A percentile compares a stretch with the other conserved stretches of the same genome.
Evolutionary conservation across 2,797 vertebrate genomes (phyloP).

Genomic region (Microctenopoma stevenorrisi): DNA sequence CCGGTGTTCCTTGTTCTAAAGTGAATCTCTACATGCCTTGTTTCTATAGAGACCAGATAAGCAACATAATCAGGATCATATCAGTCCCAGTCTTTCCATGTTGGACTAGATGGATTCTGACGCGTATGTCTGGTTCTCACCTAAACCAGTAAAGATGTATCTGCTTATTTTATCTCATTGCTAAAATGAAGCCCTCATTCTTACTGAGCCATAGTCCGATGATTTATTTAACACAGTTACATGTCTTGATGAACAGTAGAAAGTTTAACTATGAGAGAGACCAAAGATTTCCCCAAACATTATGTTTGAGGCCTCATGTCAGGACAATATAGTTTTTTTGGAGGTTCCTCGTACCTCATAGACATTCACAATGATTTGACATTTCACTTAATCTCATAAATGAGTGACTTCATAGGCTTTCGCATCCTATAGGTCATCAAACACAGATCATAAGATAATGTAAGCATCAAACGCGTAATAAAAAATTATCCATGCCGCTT

Average conservation of each 20-base stretch:
- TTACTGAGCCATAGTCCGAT: slow-evolving; percentile 22
- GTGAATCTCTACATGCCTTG: slow-evolving; percentile 37
- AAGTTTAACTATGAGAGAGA: slow-evolving; percentile 3
- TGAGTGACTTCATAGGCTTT: neutral
- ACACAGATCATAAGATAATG: neutral
- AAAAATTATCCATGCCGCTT: neutral
- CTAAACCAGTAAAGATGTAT: slow-evolving; percentile 43
- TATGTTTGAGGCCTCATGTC: slow-evolving; percentile 4
- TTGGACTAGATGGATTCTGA: slow-evolving; percentile 39
- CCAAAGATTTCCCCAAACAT: slow-evolving; percentile 1
- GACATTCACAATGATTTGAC: neutral
- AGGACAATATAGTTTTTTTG: neutral
- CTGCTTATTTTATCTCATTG: slow-evolving; percentile 47
- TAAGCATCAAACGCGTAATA: neutral
- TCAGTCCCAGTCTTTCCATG: slow-evolving; percentile 13
- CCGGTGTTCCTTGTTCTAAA: slow-evolving; percentile 61
- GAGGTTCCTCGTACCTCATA: neutral
- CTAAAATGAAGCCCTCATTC: slow-evolving; percentile 35
- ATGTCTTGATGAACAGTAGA: slow-evolving; percentile 3
- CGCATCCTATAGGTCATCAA: neutral
- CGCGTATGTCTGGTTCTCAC: slow-evolving; percentile 44
- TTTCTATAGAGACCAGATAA: slow-evolving; percentile 49
- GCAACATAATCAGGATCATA: slow-evolving; percentile 43
- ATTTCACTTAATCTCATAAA: neutral
- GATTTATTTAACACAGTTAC: slow-evolving; percentile 20